Evolutionary conservation across 2,888 invertebrate species (phyloP), one percentile per base, ranked within the genome.

Genomic region (Carcina quercana): DNA sequence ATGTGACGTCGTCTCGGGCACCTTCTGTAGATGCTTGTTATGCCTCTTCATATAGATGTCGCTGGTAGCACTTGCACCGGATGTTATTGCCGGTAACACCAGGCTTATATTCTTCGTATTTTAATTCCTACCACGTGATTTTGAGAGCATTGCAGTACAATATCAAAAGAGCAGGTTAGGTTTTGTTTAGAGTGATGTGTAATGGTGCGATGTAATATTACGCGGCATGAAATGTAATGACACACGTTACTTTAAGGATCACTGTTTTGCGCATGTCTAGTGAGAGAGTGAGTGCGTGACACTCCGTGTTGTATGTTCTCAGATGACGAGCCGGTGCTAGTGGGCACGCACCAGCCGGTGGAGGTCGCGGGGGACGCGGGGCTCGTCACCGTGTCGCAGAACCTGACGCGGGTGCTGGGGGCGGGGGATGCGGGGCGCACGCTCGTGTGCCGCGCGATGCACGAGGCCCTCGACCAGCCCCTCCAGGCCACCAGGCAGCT

Each of bases 371-470:
- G 86, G 1, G 85, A 68, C 25, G 63, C 85, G 12, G 88, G 90
- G 49, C 66, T 90, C 13, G 83, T 86, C 47, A 87, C 90, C 14
- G 87, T 89, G 35, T 68, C 85, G 11, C 90, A 91, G 66, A 91
- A 90, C 59, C 71, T 92, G 22, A 88, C 89, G 5, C 83, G 88
- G 34, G 71, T 60, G 6, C 65, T 94, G 32, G 67, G 78, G 0
- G 87, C 90, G 14, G 86, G 86, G 2, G 93, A 94, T 47, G 88
- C 89, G 56, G 89, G 88, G 7, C 88, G 85, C 50, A 71, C 72
- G 7, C 61, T 94, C 30, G 79, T 84, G 36, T 94, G 94, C 64
- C 84, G 89, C 1, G 88, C 91, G 0, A 85, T 86, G 32, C 93
- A 94, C 59, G 85, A 88, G 12, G 89, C 89, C 0, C 62, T 89